Base-by-base conservation (phyloP, 92 coral and sea anemone species). In the Epizoanthus scotinus region DNA sequence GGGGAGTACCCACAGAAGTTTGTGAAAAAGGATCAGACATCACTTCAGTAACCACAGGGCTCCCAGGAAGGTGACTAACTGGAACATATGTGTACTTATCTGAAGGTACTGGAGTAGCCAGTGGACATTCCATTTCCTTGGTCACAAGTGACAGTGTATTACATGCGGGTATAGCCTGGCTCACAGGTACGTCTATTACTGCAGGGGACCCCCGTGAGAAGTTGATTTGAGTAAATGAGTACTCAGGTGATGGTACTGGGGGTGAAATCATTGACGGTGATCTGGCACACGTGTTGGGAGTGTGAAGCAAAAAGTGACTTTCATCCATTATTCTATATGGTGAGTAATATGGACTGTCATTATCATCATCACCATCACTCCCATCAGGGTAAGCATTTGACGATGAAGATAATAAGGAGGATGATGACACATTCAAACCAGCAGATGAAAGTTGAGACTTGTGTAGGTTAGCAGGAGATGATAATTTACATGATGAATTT, bases 171-270 rank as follows among this genome's bases (percentile, higher is more conserved):
- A 71, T 79, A 49, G 49, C 31, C 20, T 9, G 5, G 6, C 40
- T 34, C 5, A 34, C 34, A 18, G 63, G 63, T 9, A 53, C 13
- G 13, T 64, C 73, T 50, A 44, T 3, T 3, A 22, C 6, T 79
- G 21, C 31, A 8, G 53, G 82, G 63, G 88, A 78, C 7, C 60
- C 84, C 60, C 68, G 84, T 61, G 75, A 61, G 9, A 44, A 83
- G 31, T 70, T 59, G 54, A 69, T 50, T 8, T 79, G 85, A 21
- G 82, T 34, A 52, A 87, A 87, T 1, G 86, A 70, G 83, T 87
- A 90, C 6, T 85, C 83, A 3, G 97, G 97, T 2, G 97, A 92
- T 20, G 94, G 94, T 56, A 87, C 85, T 28, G 90, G 87, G 7
- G 92, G 92, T 49, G 97, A 86, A 69, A 92, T 68, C 67, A 92